Conservation (phyloP, 2,888 invertebrate species). For the Odontocolon sp. region DNA sequence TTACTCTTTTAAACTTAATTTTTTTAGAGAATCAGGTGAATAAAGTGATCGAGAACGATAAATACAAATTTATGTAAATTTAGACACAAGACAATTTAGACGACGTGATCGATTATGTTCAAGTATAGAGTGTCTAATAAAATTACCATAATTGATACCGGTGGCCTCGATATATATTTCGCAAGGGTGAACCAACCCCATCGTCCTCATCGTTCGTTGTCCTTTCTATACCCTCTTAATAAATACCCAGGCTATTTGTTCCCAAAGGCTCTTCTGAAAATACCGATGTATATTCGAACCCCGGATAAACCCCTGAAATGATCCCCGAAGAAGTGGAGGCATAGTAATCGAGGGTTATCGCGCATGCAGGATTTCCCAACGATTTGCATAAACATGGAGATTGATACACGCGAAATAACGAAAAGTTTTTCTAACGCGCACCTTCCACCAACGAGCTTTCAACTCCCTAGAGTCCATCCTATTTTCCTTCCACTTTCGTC, state of each 20-base stretch:
- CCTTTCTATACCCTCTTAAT: slow-evolving; percentile 8
- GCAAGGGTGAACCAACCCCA: background rate
- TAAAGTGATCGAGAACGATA: too few relatives aligned
- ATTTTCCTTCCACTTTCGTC: slow-evolving; percentile 57
- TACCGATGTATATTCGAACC: slow-evolving; percentile 17
- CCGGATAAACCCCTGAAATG: slow-evolving; percentile 36
- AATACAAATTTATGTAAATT: too few relatives aligned
- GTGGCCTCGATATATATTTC: background rate
- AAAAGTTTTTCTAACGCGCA: slow-evolving; percentile 39
- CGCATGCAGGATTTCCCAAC: slow-evolving; percentile 44
- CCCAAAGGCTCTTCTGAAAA: slow-evolving; percentile 10
- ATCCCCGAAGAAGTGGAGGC: slow-evolving; percentile 24
- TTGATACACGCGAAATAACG: slow-evolving; percentile 56
- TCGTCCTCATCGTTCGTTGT: background rate
- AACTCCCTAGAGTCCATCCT: slow-evolving; percentile 29
- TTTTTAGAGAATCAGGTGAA: too few relatives aligned
- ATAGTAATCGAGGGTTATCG: slow-evolving; percentile 48
- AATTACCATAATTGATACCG: slow-evolving; percentile 31
- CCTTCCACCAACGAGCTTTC: background rate
- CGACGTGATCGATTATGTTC: background rate
- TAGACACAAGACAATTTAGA: too few relatives aligned
- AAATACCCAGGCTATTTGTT: slow-evolving; percentile 30
- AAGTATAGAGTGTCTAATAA: slow-evolving; percentile 12
- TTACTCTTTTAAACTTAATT: background rate
- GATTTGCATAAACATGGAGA: slow-evolving; percentile 58